Conservation (phyloP, 2,113 vertebrate species). For the Zeus faber region DNA sequence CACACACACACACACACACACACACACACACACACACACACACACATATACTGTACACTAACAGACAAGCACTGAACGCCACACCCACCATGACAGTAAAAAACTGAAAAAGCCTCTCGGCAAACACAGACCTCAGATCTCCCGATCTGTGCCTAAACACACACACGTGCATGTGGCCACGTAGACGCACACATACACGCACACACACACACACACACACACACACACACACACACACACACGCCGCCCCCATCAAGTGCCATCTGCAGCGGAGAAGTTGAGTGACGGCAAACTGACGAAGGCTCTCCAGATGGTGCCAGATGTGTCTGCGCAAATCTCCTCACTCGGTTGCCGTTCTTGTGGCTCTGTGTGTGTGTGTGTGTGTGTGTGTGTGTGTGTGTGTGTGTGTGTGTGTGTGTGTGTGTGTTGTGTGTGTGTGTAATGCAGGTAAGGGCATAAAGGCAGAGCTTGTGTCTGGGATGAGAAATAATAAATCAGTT, state of each 20-base stretch:
- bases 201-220: background rate
- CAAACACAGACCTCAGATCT: constrained; percentile 41
- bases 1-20: too few relatives aligned
- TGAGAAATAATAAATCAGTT: too few relatives aligned
- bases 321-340: constrained; percentile 21
- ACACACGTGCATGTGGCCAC: too few relatives aligned
- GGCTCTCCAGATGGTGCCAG: constrained; percentile 54
- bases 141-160: constrained; percentile 28
- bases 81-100: constrained; percentile 20
- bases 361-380: constrained; percentile 14
- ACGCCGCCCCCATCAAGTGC: constrained; percentile 15
- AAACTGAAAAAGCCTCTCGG: constrained; percentile 23
- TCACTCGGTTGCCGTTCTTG: background rate
- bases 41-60: constrained; percentile 5
- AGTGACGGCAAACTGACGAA: constrained; percentile 53
- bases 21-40: background rate
- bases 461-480: constrained; percentile 36
- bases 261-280: constrained; percentile 17
- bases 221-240: background rate
- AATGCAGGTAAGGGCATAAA: constrained; percentile 38
- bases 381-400: constrained; percentile 13
- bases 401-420: constrained; percentile 18
- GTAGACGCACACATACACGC: background rate
- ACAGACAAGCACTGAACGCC: constrained; percentile 26
- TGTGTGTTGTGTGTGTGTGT: background rate